Percentiles rank a stretch among this genome's conserved stretches.
Conservation (phyloP, 1,140 invertebrate genomes). For the Calephelis virginiensis region DNA sequence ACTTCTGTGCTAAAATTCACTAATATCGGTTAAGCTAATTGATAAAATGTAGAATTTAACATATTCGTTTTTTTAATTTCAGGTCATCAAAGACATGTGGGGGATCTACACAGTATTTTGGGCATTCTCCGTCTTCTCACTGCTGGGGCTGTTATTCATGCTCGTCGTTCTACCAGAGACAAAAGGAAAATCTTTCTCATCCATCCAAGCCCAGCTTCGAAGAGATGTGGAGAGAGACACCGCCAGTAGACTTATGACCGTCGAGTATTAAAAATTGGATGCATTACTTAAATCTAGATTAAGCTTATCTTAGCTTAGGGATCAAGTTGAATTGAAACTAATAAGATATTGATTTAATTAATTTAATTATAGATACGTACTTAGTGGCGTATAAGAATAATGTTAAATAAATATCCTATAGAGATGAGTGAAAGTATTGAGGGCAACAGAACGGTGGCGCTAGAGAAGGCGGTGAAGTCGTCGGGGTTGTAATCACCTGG, state of each 20-base stretch:
- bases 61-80: constrained; percentile 39
- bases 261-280: constrained; percentile 58
- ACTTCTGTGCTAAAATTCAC: no score
- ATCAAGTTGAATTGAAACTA: constrained; percentile 64
- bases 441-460: constrained; percentile 40
- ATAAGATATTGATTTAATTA: constrained; percentile 64
- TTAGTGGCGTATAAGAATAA: constrained; percentile 53
- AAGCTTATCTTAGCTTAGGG: constrained; percentile 53
- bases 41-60: not conserved
- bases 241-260: constrained; percentile 67
- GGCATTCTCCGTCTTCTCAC: constrained; percentile 84
- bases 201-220: constrained; percentile 65
- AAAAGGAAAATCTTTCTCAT: constrained; percentile 86
- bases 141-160: constrained; percentile 82
- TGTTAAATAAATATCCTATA: constrained; percentile 52
- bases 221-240: constrained; percentile 64
- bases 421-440: constrained; percentile 48
- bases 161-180: constrained; percentile 87
- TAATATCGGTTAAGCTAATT: no score
- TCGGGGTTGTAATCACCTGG: constrained; percentile 64
- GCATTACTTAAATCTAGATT: constrained; percentile 32
- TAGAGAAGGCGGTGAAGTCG: constrained; percentile 71
- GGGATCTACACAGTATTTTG: constrained; percentile 86
- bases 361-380: constrained; percentile 58
- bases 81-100: constrained; percentile 80